These are phyloP conservation scores for Yponomeuta sedellus DNA, from an alignment of 2,888 invertebrate species.

Conservation along the genomic window DNA sequence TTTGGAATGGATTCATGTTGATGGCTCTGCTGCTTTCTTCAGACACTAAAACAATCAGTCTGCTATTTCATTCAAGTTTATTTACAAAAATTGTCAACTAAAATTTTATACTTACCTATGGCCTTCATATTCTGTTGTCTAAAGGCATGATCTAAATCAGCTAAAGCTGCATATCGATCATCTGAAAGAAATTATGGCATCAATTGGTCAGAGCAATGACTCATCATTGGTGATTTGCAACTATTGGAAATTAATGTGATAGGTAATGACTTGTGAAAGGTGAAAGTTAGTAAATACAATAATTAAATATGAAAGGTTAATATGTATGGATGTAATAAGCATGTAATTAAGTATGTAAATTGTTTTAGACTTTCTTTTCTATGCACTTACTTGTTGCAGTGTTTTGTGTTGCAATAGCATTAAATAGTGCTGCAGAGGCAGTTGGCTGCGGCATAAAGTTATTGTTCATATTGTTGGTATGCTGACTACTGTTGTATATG, in stretches of 20 bases:
- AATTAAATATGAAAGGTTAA: background rate
- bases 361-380: background rate
- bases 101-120: slow-evolving; percentile 46
- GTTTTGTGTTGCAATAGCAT: slow-evolving; percentile 45
- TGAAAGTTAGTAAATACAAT: background rate
- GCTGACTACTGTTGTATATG: slow-evolving; percentile 80
- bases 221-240: background rate
- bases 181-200: slow-evolving; percentile 62
- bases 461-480: slow-evolving; percentile 43
- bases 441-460: slow-evolving; percentile 32
- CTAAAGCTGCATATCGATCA: slow-evolving; percentile 96
- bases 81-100: background rate
- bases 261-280: background rate
- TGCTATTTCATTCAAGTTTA: background rate
- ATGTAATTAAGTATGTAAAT: background rate
- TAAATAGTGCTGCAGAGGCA: slow-evolving; percentile 63
- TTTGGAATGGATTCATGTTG: slow-evolving; percentile 72
- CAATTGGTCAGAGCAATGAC: background rate
- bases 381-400: slow-evolving; percentile 48
- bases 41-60: slow-evolving; percentile 35
- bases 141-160: slow-evolving; percentile 90
- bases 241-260: background rate
- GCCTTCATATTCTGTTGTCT: slow-evolving; percentile 75
- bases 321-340: background rate
- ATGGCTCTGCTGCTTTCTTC: slow-evolving; percentile 49